Evolutionary conservation across 2,797 vertebrate species (phyloP), one percentile per base, ranked within the genome.

Genomic region (Spinibarbus caldwelli): DNA sequence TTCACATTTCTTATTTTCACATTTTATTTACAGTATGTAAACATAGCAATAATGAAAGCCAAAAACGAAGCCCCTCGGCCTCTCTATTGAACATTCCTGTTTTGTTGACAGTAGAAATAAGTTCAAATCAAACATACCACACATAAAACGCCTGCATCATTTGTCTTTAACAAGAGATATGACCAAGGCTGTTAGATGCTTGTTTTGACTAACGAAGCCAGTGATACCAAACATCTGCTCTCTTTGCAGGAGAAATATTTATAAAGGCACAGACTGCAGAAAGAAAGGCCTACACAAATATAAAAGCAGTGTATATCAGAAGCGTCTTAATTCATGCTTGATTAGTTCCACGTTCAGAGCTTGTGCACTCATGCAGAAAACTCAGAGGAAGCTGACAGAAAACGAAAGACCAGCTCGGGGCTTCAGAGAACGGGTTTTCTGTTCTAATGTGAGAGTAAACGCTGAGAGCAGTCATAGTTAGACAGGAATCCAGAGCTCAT

Each of bases 181-280:
- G 81, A 84, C 70, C 82, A 90, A 90, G 90, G 89, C 88, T 84
- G 84, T 54, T 54, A 36, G 68, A 84, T 75, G 80, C 79, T 84
- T 92, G 92, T 95, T 95, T 89, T 94, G 94, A 93, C 95, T 94
- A 91, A 83, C 83, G 31, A 62, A 86, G 54, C 14, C 78, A 85
- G 85, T 83, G 89, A 87, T 89, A 86, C 86, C 31, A 26, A 90
- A 87, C 87, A 62, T 78, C 87, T 90, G 86, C 80, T 87, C 86
- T 86, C 87, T 88, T 78, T 54, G 81, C 84, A 93, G 89, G 83
- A 66, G 31, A 77, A 67, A 88, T 91, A 89, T 91, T 92, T 91
- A 89, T 83, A 80, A 90, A 92, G 90, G 78, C 81, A 36, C 87
- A 80, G 85, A 79, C 34, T 57, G 75, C 68, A 54, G 59, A 66